Conservation (phyloP, 2,113 vertebrate species). For the Micromys minutus region DNA sequence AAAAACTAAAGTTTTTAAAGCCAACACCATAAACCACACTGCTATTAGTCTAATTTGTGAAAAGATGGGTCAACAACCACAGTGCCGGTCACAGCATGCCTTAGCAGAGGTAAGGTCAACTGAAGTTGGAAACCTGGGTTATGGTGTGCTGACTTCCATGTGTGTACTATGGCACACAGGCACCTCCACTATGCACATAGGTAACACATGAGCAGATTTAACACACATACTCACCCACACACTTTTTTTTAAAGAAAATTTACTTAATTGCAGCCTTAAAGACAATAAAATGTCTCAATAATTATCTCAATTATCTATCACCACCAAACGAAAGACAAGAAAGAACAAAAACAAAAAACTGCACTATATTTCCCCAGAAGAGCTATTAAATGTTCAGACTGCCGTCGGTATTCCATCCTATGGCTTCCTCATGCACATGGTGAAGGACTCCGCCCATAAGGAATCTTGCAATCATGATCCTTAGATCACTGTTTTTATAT, state of each 20-base stretch:
- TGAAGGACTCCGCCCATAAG: background rate
- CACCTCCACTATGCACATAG: background rate
- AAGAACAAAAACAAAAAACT: background rate
- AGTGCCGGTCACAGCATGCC: background rate
- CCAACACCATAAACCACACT: background rate
- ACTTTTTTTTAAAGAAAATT: background rate
- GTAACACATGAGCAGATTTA: background rate
- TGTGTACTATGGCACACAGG: background rate
- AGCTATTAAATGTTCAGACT: too few species aligned
- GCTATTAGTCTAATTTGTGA: background rate
- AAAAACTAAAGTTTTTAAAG: background rate
- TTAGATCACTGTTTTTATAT: background rate
- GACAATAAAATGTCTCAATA: background rate
- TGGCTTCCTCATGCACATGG: too few species aligned
- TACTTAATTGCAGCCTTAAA: background rate
- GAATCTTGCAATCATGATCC: constrained; percentile 9
- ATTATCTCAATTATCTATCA: background rate
- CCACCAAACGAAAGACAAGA: background rate
- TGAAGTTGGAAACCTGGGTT: background rate
- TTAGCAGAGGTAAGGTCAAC: background rate
- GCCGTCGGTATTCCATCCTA: too few species aligned
- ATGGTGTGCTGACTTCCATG: background rate
- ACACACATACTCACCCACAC: background rate
- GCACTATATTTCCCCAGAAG: background rate
- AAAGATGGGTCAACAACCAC: background rate